Conservation (phyloP, 2,888 invertebrate genomes). For the Cheilosia scutellata region DNA sequence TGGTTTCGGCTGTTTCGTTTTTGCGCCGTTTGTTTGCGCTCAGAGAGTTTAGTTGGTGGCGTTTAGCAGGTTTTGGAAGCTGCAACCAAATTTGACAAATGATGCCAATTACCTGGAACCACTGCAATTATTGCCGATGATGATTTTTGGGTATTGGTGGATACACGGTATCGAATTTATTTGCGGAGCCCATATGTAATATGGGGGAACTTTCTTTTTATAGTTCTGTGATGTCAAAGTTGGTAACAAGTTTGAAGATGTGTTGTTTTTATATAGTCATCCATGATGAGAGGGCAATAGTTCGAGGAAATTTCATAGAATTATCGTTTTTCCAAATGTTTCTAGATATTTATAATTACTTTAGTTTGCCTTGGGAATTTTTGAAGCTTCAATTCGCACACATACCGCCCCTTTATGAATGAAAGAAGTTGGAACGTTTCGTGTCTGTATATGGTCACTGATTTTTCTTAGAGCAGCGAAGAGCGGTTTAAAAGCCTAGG, state of each 20-base stretch:
- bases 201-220: not conserved
- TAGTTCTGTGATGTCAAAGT: not conserved
- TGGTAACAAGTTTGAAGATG: not conserved
- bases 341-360: too few relatives aligned
- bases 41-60: constrained; percentile 52
- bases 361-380: too few relatives aligned
- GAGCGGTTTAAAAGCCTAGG: too few relatives aligned
- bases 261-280: too few relatives aligned
- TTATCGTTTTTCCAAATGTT: too few relatives aligned
- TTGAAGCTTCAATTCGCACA: too few relatives aligned
- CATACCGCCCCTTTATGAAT: too few relatives aligned
- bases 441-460: too few relatives aligned
- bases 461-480: too few relatives aligned
- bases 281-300: too few relatives aligned
- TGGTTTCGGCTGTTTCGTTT: constrained; percentile 17
- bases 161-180: constrained; percentile 2
- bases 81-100: constrained; percentile 65
- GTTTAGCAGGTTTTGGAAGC: constrained; percentile 66
- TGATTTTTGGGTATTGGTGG: constrained; percentile 16
- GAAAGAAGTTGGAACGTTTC: too few relatives aligned
- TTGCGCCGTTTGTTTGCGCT: constrained; percentile 34
- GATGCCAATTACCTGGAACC: constrained; percentile 60
- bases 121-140: constrained; percentile 21
- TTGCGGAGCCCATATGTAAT: not conserved
- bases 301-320: too few relatives aligned